Conservation (phyloP, 2,888 invertebrate genomes). For the Lucinisca nassula region DNA sequence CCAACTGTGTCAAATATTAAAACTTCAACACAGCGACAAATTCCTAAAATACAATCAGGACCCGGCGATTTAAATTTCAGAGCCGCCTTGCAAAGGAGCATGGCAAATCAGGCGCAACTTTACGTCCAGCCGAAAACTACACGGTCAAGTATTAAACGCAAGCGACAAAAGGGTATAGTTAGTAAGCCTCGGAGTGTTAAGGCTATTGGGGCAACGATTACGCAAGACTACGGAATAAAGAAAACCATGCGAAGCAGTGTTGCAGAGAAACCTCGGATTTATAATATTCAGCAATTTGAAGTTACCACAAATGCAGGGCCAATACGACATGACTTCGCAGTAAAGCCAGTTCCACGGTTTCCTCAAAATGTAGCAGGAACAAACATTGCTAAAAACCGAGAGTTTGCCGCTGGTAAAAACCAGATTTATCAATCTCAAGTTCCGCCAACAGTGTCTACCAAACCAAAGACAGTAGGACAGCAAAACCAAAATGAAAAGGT, state of each 20-base stretch:
- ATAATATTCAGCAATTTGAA: too few species aligned
- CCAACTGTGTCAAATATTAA: background rate
- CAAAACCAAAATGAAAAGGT: background rate
- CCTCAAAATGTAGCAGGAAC: background rate
- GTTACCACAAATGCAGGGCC: too few species aligned
- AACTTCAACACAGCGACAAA: background rate
- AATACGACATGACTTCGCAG: background rate
- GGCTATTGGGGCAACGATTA: too few species aligned
- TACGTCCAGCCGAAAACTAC: background rate
- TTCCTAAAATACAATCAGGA: background rate
- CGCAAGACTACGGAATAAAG: background rate
- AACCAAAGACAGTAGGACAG: background rate
- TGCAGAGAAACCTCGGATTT: too few species aligned
- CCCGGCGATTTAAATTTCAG: background rate
- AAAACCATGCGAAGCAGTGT: background rate
- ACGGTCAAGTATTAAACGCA: background rate
- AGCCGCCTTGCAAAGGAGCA: background rate
- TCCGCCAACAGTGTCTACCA: background rate
- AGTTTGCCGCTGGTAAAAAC: background rate
- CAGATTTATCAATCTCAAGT: background rate
- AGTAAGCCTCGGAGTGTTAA: background rate
- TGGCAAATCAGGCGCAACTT: background rate
- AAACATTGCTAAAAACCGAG: background rate
- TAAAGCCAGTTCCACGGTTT: background rate
- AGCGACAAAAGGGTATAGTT: background rate